Evolutionary conservation across 2,797 vertebrate species (phyloP), one percentile per base, ranked within the genome.

Genomic region (Silurus lanzhouensis): DNA sequence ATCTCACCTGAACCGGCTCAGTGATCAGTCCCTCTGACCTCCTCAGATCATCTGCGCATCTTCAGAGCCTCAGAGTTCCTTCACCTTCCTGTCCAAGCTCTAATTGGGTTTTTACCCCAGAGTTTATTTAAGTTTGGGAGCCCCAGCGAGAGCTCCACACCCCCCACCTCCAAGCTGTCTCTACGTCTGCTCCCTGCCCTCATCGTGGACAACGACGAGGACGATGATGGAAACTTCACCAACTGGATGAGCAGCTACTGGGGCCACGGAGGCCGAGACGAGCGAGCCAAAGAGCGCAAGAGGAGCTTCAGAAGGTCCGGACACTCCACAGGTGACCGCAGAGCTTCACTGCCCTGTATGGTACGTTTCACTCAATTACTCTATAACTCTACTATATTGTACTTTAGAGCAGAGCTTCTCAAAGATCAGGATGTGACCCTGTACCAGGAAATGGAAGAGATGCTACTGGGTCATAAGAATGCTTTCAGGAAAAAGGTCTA

Each of bases 201-300:
- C 86, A 89, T 88, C 88, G 95, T 96, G 96, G 98, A 98, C 93
- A 96, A 97, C 91, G 97, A 98, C 5, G 97, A 98, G 6, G 96
- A 98, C 46, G 97, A 98, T 76, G 98, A 99, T 87, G 95, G 97
- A 14, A 97, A 96, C 90, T 99, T 99, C 93, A 97, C 98, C 85
- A 98, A 97, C 86, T 99, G 98, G 97, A 98, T 99, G 98, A 99
- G 97, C 90, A 99, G 97, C 87, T 99, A 97, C 92, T 99, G 97
- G 97, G 97, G 97, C 76, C 97, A 99, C 78, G 96, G 92, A 57
- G 92, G 92, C 82, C 89, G 91, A 0, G 93, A 95, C n/a, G 95
- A 95, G 61, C 85, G 89, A 12, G 88, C 94, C 84, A 95, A 93
- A 86, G 95, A 96, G 12, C 90, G 92, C 27, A 96, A 94, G 90